Evolutionary conservation across 2,113 vertebrate species (phyloP), one percentile per base, ranked within the genome.

Genomic region (Tachysurus vachellii): DNA sequence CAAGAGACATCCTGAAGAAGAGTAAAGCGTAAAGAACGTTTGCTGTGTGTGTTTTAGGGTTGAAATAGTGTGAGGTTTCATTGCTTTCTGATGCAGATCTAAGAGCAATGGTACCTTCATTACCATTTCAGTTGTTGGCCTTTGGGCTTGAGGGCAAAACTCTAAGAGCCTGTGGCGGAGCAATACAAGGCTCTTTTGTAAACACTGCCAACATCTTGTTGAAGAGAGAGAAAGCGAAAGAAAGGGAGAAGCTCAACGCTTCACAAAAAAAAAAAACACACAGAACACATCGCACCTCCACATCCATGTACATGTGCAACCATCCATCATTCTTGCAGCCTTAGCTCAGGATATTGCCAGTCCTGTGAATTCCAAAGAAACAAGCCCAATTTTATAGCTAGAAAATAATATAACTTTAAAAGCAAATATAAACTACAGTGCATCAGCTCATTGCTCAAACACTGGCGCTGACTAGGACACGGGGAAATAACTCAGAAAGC

Each of bases 131-230:
- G 89, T 90, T 86, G 89, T 75, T 86, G 87, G 85, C 50, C 85
- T 89, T 89, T 82, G 82, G 86, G 53, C 80, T 82, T 54, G 75
- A 85, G 84, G 83, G 83, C 81, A 87, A 86, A 85, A 80, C 87
- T 83, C 83, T 42, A 85, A 88, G 90, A 85, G 83, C 76, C 64
- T 42, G 80, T 88, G 75, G 62, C 36, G 57, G 82, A 77, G 17
- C 66, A 89, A 85, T 85, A 91, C 87, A 91, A 86, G 87, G 66
- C 84, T 62, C 87, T 89, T 89, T 90, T 91, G 88, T 90, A 77
- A 88, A 88, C 83, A 68, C 83, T 84, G 90, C 81, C 87, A 79
- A 75, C 71, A 75, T 61, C 84, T 87, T 89, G 83, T 86, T 87
- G 87, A 87, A 85, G 71, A 81, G 82, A 84, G 83, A 82, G 68